Evolutionary conservation across 1,140 invertebrate species (phyloP).

Genomic region (Philopotamus ludificatus): DNA sequence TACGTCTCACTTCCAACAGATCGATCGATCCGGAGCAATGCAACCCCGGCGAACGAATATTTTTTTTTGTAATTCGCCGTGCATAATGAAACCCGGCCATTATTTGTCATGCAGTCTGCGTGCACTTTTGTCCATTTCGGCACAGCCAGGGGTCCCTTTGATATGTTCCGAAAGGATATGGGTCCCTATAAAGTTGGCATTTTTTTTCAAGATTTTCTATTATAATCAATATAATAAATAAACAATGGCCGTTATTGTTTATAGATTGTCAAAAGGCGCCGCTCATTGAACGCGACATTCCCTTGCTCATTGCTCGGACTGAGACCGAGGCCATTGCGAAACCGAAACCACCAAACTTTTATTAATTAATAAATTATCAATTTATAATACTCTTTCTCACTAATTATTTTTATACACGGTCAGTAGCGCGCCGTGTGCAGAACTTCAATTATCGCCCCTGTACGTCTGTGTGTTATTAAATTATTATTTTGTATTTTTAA

Average conservation of each 20-base stretch:
- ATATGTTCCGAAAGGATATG: slow-evolving; percentile 36
- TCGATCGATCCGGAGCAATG: background rate
- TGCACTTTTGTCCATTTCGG: slow-evolving; percentile 14
- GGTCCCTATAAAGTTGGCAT: slow-evolving; percentile 18
- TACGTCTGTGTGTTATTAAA: background rate
- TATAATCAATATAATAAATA: slow-evolving; percentile 32
- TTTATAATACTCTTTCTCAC: too few species aligned
- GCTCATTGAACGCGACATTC: slow-evolving; percentile 1
- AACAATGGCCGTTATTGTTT: slow-evolving; percentile 33
- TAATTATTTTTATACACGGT: too few species aligned
- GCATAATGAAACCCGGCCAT: background rate
- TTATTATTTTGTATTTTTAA: too few species aligned
- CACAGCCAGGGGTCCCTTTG: slow-evolving; percentile 34
- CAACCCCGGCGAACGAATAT: background rate
- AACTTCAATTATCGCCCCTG: too few species aligned
- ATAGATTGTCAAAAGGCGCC: slow-evolving; percentile 34
- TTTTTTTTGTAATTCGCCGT: background rate
- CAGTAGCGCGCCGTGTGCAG: too few species aligned
- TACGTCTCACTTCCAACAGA: background rate
- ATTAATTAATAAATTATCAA: too few species aligned
- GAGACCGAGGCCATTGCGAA: too few species aligned
- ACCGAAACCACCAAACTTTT: too few species aligned
- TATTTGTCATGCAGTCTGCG: slow-evolving; percentile 21
- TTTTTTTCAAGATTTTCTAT: slow-evolving; percentile 31
- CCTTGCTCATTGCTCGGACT: background rate